phyloP scores from a whole-genome alignment of 2,797 vertebrate species.

The Siniperca obscura region DNA sequence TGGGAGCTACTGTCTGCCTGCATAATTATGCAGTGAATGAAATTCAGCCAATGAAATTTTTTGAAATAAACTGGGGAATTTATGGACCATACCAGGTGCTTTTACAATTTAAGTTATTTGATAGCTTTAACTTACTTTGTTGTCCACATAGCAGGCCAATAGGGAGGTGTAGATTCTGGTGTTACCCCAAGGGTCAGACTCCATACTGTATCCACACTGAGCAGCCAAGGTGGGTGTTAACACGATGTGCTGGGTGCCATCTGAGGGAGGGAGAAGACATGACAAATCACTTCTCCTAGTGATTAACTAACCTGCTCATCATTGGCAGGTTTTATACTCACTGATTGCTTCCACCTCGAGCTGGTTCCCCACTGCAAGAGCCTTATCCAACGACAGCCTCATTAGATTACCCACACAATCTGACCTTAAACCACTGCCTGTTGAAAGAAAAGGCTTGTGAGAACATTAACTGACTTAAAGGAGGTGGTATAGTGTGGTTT shows the following conservation, averaged over 20 bases:
- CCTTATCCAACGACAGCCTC: slow-evolving; percentile 78
- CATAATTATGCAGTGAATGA: not conserved
- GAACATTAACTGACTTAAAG: accelerated
- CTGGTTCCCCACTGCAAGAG: slow-evolving; percentile 78
- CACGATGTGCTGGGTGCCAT: slow-evolving; percentile 69
- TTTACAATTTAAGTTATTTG: no score
- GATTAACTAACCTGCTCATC: not conserved
- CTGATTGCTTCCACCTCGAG: slow-evolving; percentile 84
- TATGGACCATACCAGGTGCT: not conserved
- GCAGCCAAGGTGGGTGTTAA: slow-evolving; percentile 81
- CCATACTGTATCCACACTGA: slow-evolving; percentile 87
- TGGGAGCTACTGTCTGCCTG: not conserved
- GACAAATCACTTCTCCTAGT: not conserved
- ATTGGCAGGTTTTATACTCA: slow-evolving; percentile 61
- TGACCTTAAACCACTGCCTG: slow-evolving; percentile 68
- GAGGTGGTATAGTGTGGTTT: accelerated
- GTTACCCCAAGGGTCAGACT: slow-evolving; percentile 82
- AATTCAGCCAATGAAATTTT: not conserved
- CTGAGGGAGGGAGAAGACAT: slow-evolving; percentile 57
- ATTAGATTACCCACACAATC: slow-evolving; percentile 83
- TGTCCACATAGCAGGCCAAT: slow-evolving; percentile 84
- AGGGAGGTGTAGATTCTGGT: slow-evolving; percentile 83
- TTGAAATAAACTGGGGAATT: not conserved
- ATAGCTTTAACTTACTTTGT: slow-evolving; percentile 68
- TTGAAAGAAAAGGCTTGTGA: not conserved